These are phyloP conservation scores for Chrysemys picta DNA, from an alignment of 2,113 vertebrate genomes.

Conservation along the genomic window DNA sequence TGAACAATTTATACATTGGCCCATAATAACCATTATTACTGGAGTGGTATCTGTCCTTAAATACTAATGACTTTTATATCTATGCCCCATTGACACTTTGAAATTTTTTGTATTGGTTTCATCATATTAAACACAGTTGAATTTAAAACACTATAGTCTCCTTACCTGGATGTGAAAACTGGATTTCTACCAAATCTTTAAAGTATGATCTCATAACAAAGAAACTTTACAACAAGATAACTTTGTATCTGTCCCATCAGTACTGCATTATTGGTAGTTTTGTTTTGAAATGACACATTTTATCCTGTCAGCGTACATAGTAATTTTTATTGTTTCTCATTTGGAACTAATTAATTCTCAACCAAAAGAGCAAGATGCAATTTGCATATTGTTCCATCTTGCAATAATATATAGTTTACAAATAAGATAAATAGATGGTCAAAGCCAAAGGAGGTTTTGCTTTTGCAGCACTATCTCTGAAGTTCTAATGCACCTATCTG, in stretches of 20 bases:
- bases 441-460: neutral
- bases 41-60: neutral
- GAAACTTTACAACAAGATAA: neutral
- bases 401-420: neutral
- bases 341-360: neutral
- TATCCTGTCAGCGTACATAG: neutral
- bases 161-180: neutral
- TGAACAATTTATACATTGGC: neutral
- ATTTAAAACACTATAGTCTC: neutral
- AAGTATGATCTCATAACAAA: slow-evolving; percentile 1
- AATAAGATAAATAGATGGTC: neutral
- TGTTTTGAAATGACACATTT: neutral
- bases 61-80: neutral
- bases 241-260: neutral
- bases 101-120: neutral
- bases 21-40: neutral
- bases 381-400: neutral
- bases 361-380: neutral
- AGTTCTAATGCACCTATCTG: neutral
- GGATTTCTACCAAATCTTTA: neutral
- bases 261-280: neutral
- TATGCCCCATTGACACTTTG: neutral
- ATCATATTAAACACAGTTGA: neutral
- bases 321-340: neutral
- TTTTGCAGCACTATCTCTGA: neutral